Evolutionary conservation across 2,797 vertebrate species (phyloP).

Genomic region (Pitangus sulphuratus): DNA sequence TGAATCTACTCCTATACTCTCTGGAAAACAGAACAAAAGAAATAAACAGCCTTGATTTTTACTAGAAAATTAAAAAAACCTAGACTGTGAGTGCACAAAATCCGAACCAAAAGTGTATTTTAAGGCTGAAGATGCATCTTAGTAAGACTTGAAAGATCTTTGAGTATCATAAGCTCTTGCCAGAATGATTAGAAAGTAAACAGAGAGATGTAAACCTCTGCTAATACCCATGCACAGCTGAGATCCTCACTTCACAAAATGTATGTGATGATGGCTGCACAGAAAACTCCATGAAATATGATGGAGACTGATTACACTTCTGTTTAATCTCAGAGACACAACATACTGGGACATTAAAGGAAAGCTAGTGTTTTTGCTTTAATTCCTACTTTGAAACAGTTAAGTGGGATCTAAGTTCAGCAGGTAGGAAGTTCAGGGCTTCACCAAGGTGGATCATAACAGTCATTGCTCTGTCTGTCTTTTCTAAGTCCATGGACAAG

Average conservation of each 20-base stretch:
- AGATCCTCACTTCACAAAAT: not conserved
- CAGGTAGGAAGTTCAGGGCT: not conserved
- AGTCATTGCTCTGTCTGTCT: not conserved
- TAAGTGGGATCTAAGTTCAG: not conserved
- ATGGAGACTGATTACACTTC: not conserved
- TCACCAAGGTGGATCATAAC: not conserved
- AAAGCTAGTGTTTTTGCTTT: not conserved
- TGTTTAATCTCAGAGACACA: not conserved
- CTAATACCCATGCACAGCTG: not conserved
- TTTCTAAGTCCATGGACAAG: not conserved
- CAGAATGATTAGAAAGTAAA: not conserved
- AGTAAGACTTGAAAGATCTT: not conserved
- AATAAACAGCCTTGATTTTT: not conserved
- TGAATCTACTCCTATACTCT: slow-evolving; percentile 95
- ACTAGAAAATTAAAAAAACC: not conserved
- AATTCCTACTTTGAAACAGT: not conserved
- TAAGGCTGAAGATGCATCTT: not conserved
- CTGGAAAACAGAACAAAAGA: slow-evolving; percentile 72
- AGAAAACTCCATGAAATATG: not conserved
- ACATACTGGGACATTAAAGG: not conserved
- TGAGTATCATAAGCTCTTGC: not conserved
- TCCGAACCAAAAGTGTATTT: not conserved
- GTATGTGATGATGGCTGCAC: not conserved
- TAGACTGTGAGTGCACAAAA: rapidly evolving
- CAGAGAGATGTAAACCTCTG: not conserved